These are phyloP conservation scores for Megamerina dolium DNA, from an alignment of 2,888 invertebrate species.

Conservation along the genomic window DNA sequence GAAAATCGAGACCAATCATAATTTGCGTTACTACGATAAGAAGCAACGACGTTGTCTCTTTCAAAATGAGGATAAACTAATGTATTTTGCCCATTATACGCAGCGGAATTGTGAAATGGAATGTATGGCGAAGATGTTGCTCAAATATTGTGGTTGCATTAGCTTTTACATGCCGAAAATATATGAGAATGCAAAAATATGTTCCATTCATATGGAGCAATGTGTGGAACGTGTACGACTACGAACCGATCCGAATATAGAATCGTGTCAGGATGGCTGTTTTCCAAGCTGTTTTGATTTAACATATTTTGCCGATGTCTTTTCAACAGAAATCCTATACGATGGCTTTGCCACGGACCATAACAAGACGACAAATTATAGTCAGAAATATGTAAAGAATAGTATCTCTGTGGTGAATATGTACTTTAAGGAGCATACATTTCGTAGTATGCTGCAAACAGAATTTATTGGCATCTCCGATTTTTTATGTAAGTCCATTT, in stretches of 20 bases:
- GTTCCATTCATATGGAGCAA: conserved; percentile 61
- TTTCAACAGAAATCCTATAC: conserved; percentile 53
- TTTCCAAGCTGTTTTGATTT: conserved; percentile 69
- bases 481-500: conserved; percentile 63
- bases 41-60: conserved; percentile 61
- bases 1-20: conserved; percentile 31
- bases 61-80: conserved; percentile 60
- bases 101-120: conserved; percentile 73
- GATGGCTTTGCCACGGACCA: conserved; percentile 28
- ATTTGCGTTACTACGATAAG: conserved; percentile 28
- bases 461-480: conserved; percentile 76
- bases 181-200: conserved; percentile 60
- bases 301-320: conserved; percentile 57
- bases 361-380: conserved; percentile 21
- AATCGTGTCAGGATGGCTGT: conserved; percentile 51
- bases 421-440: conserved; percentile 66
- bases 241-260: conserved; percentile 23
- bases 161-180: conserved; percentile 52
- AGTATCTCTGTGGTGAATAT: conserved; percentile 70
- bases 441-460: conserved; percentile 65
- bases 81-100: conserved; percentile 65
- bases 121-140: conserved; percentile 66
- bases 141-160: conserved; percentile 41
- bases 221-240: conserved; percentile 49
- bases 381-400: conserved; percentile 35